Base-by-base conservation (phyloP, 2,113 vertebrate species). In the Macrotus californicus region DNA sequence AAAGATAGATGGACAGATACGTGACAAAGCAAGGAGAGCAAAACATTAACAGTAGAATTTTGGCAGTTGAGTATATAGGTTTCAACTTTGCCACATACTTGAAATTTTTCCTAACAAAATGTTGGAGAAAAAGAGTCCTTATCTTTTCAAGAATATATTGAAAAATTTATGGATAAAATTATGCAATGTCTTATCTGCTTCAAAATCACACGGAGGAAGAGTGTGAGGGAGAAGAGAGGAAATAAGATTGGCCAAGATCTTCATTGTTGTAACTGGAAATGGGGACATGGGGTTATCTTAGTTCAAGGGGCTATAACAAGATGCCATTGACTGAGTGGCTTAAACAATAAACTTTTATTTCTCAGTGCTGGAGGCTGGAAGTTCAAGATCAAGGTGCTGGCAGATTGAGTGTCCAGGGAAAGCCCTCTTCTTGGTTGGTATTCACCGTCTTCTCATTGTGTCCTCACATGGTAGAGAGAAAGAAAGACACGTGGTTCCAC, bases 21-120 rank as follows among this genome's bases (percentile, higher is more conserved):
- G 24, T 46, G 15, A 79, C 48, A 39, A 73, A 59, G 31, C 21
- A 43, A n/a, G 77, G 31, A 22, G 0, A 31, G 24, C n/a, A 36
- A 66, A 75, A 84, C 31, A 22, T 36, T 48, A 66, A 50, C 39
- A 88, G 43, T 29, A 77, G 26, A 61, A 54, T 61, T 52, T 69
- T 61, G 19, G 48, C 21, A 1, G 34, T 43, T 59, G 56, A 7
- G 0, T n/a, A 16, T 14, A 69, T 0, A 73, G 31, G 15, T 90
- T 87, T 92, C 66, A 72, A 84, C 36, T 95, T 67, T 69, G 61
- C 54, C 64, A 18, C 26, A 59, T 73, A 72, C 73, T 82, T 95
- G 80, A 87, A 92, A 76, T 56, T 86, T 87, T 94, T 90, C 66
- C 34, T 92, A 87, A 96, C 56, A 92, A 80, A 95, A 84, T 66